Evolutionary conservation across 2,113 vertebrate species (phyloP), one percentile per base, ranked within the genome.

Genomic region (Apus apus): DNA sequence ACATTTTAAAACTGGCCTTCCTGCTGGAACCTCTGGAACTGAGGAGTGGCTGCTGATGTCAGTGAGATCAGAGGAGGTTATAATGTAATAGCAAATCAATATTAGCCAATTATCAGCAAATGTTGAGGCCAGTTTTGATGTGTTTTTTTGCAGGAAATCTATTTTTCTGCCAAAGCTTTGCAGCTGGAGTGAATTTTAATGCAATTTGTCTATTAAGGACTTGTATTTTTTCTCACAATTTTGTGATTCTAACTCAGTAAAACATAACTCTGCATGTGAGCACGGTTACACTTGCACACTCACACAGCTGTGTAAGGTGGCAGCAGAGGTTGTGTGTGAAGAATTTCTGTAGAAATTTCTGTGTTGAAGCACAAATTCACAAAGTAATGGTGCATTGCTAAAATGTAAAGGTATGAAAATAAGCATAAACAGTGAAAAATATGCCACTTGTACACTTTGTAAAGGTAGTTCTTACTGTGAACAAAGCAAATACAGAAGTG

Each of bases 31-130:
- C 94, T 80, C 76, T 94, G 95, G 87, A 79, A 89, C 36, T 73
- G 73, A 87, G 87, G 65, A 93, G 60, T 84, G 68, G 88, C 72
- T 77, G 23, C 89, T 75, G 85, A 64, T 93, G 92, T 92, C 93
- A 94, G 46, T 86, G 66, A 80, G 85, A 96, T 92, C 87, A 91
- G 95, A 79, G 65, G n/a, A 91, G 85, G 83, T 90, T 92, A 73
- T 85, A 91, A 89, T 93, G 89, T 91, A 93, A 94, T 94, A 96
- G 79, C 80, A 38, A 79, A 97, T 90, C 92, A 96, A 93, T 97
- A 94, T 94, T 78, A 96, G 92, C 92, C 90, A 95, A 90, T 96
- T 95, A 93, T 90, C 92, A 82, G 70, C 82, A 87, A 92, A 97
- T 88, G 66, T 27, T 88, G 94, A 93, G 74, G 61, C 80, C 84